Conservation (phyloP, 2,797 vertebrate species). For the Manis javanica region DNA sequence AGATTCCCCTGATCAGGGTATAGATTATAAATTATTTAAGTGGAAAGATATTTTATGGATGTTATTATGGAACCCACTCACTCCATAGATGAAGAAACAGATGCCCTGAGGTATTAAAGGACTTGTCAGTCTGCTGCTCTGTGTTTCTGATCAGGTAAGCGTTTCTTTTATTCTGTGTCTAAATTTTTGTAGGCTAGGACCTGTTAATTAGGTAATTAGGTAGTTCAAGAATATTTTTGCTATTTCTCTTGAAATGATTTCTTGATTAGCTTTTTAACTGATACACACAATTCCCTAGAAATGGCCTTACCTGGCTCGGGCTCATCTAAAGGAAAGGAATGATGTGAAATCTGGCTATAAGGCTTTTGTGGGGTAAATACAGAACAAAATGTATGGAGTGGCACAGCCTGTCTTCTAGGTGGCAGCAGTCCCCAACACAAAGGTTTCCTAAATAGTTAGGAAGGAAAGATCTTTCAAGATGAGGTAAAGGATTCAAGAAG, state of each 20-base stretch:
- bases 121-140: background rate
- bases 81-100: conserved; percentile 35
- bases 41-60: background rate
- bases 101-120: background rate
- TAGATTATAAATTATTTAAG: background rate
- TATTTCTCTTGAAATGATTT: background rate
- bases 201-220: conserved; percentile 46
- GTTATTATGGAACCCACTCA: background rate
- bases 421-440: background rate
- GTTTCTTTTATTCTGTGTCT: conserved; percentile 52
- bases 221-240: background rate
- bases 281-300: background rate
- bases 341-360: background rate
- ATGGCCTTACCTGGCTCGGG: background rate
- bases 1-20: background rate
- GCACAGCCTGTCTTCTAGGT: background rate
- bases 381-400: background rate
- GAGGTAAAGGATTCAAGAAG: background rate
- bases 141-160: conserved; percentile 48
- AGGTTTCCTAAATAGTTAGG: background rate
- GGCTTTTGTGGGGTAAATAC: background rate
- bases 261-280: background rate
- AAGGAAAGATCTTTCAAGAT: background rate
- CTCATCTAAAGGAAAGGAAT: background rate
- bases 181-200: conserved; percentile 5